phyloP scores from a whole-genome alignment of 2,797 vertebrate genomes.

The Decapterus maruadsi region DNA sequence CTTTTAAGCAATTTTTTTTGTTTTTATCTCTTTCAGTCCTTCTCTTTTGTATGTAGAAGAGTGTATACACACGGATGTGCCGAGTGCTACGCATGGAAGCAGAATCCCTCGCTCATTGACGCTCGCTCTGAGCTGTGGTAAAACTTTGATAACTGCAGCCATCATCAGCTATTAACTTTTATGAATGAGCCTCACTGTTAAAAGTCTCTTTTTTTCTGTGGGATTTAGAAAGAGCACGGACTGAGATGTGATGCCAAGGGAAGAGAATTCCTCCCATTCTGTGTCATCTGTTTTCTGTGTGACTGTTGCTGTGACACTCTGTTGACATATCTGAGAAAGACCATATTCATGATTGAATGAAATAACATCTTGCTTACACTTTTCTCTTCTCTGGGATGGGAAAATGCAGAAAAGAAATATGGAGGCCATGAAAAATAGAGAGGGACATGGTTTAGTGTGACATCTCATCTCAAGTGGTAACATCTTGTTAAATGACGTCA shows the following conservation, averaged over 20 bases:
- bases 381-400: background rate
- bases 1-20: background rate
- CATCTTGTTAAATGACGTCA: background rate
- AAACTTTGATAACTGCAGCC: conserved; percentile 54
- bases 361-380: conserved; percentile 3
- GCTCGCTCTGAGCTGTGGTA: conserved; percentile 37
- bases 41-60: background rate
- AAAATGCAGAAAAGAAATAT: background rate
- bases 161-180: conserved; percentile 56
- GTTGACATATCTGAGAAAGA: conserved; percentile 13
- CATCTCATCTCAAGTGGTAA: no score
- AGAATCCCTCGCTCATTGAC: conserved; percentile 35
- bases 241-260: conserved; percentile 46
- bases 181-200: conserved; percentile 67
- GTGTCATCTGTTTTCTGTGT: background rate
- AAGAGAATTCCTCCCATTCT: conserved; percentile 36
- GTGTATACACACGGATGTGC: background rate
- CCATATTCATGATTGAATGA: conserved; percentile 18
- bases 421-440: background rate
- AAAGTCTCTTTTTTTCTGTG: conserved; percentile 29
- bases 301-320: background rate
- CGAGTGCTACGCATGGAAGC: background rate
- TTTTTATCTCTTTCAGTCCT: conserved; percentile 12
- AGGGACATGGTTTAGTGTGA: background rate
- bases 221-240: conserved; percentile 50